phyloP scores from a whole-genome alignment of 2,113 vertebrate genomes.

The Shinisaurus crocodilurus region DNA sequence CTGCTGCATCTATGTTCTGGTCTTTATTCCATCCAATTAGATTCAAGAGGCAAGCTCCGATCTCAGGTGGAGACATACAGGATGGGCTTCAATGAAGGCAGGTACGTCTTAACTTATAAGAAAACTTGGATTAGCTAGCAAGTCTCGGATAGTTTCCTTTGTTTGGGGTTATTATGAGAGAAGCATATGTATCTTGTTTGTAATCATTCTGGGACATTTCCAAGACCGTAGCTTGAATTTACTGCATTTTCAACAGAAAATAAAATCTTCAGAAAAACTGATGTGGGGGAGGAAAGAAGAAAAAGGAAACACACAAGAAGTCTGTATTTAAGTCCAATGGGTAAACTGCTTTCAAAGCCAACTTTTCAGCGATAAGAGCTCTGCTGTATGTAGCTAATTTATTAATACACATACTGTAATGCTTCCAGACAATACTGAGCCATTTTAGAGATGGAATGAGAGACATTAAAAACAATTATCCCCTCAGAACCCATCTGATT shows the following conservation, averaged over 20 bases:
- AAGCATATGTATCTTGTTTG: slow-evolving; percentile 79
- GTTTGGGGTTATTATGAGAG: slow-evolving; percentile 77
- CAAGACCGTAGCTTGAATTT: slow-evolving; percentile 78
- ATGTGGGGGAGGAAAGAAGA: neutral
- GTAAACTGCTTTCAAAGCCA: slow-evolving; percentile 60
- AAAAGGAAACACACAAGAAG: slow-evolving; percentile 47
- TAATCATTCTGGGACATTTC: slow-evolving; percentile 78
- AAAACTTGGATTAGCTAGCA: slow-evolving; percentile 71
- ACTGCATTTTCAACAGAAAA: slow-evolving; percentile 82
- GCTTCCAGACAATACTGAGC: slow-evolving; percentile 17
- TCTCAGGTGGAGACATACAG: neutral
- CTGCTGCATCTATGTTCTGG: neutral
- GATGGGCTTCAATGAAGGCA: neutral
- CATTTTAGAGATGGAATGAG: slow-evolving; percentile 34
- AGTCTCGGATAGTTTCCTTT: slow-evolving; percentile 73
- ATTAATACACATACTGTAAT: slow-evolving; percentile 32
- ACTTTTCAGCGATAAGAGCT: slow-evolving; percentile 44
- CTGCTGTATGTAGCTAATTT: slow-evolving; percentile 51
- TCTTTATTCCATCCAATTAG: neutral
- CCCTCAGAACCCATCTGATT: slow-evolving; percentile 15
- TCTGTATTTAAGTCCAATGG: slow-evolving; percentile 17
- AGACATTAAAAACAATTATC: slow-evolving; percentile 24
- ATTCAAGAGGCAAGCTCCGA: neutral
- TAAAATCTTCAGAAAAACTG: slow-evolving; percentile 76
- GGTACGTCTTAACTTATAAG: neutral